These are phyloP conservation scores for Spatulosminthurus flaviceps DNA, from an alignment of 2,888 invertebrate genomes.

Conservation along the genomic window DNA sequence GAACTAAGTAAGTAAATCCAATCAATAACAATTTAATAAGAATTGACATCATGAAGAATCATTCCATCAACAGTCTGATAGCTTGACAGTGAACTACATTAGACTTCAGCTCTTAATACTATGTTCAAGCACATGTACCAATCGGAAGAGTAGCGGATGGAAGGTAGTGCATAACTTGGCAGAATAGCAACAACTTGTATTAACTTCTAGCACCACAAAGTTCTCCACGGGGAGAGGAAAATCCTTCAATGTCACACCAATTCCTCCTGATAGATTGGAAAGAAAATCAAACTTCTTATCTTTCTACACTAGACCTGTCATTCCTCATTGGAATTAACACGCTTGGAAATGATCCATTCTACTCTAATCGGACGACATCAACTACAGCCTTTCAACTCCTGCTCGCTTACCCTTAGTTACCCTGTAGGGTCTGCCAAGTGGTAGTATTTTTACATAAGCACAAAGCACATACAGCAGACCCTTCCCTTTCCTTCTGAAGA, in stretches of 20 bases:
- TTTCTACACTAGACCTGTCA: constrained; percentile 40
- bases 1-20: neutral
- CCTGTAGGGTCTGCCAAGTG: too few species aligned
- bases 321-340: constrained; percentile 53
- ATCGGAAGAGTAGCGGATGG: too few species aligned
- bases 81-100: neutral
- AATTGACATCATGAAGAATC: constrained; percentile 10
- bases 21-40: constrained; percentile 14
- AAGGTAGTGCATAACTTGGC: neutral
- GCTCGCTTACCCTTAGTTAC: too few species aligned
- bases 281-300: constrained; percentile 31
- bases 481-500: too few species aligned
- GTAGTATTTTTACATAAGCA: too few species aligned
- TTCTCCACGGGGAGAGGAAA: constrained; percentile 16
- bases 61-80: constrained; percentile 14
- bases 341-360: constrained; percentile 50
- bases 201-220: neutral
- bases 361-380: constrained; percentile 35
- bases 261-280: constrained; percentile 50
- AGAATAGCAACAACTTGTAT: neutral
- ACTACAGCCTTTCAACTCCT: constrained; percentile 27
- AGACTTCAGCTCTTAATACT: too few species aligned
- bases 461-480: too few species aligned
- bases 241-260: constrained; percentile 55
- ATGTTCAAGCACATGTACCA: too few species aligned